A percentile compares a stretch with the other conserved stretches of the same genome.
Evolutionary conservation across 2,888 invertebrate species (phyloP).

Genomic region (Podabrus alpinus): DNA sequence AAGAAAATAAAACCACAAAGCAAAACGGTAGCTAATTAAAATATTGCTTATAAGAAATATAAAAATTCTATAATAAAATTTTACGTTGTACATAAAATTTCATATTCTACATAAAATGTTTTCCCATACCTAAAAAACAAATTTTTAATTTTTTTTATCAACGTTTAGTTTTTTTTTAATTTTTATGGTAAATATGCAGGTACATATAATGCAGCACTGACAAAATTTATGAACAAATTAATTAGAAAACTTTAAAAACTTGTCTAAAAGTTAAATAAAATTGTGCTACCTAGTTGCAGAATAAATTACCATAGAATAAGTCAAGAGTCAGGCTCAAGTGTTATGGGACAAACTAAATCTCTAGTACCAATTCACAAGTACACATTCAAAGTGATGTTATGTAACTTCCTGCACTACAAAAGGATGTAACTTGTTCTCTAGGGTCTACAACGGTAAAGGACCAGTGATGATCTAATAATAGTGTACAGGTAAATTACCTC

Average conservation of each 20-base stretch:
- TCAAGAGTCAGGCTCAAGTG: slow-evolving; percentile 30
- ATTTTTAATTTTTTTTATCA: not conserved
- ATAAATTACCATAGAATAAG: slow-evolving; percentile 27
- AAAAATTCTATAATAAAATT: not conserved
- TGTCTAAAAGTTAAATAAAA: not conserved
- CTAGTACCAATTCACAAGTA: slow-evolving; percentile 21
- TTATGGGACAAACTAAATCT: slow-evolving; percentile 27
- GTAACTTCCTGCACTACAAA: slow-evolving; percentile 24
- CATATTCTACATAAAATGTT: no score
- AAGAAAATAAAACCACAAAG: not conserved
- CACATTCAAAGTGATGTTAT: slow-evolving; percentile 19
- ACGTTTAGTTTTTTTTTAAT: not conserved
- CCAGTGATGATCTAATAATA: slow-evolving; percentile 34
- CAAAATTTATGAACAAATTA: not conserved
- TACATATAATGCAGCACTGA: not conserved
- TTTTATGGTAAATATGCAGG: no score
- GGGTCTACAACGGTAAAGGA: slow-evolving; percentile 13
- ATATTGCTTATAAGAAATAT: not conserved
- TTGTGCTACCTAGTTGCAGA: slow-evolving; percentile 11
- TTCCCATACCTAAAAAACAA: no score
- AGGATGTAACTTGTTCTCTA: slow-evolving; percentile 20
- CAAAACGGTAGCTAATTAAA: not conserved
- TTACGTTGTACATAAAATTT: no score
- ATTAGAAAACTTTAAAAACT: not conserved
- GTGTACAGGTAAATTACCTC: slow-evolving; percentile 28